These are phyloP conservation scores for Pipistrellus pygmaeus DNA, from an alignment of 2,797 vertebrate genomes.

Conservation along the genomic window DNA sequence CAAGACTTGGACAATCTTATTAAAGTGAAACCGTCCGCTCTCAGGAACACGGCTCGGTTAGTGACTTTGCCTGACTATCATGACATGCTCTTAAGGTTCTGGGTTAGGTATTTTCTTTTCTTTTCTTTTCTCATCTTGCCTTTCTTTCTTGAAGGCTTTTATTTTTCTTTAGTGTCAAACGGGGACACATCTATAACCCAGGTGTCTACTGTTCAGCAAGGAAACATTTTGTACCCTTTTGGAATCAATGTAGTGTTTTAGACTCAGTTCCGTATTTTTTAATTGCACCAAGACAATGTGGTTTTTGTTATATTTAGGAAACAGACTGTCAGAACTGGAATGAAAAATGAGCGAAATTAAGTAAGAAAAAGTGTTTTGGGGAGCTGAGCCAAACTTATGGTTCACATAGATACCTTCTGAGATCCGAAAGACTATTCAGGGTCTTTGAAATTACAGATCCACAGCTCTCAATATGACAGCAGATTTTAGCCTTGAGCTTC, in stretches of 20 bases:
- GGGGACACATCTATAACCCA: neutral
- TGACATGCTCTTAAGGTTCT: neutral
- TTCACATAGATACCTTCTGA: neutral
- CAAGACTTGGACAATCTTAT: slow-evolving; percentile 72
- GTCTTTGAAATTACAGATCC: neutral
- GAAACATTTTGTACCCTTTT: neutral
- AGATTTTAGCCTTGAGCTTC: slow-evolving; percentile 17
- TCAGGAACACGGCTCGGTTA: slow-evolving; percentile 77
- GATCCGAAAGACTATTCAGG: neutral
- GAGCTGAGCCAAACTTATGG: neutral
- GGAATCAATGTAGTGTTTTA: neutral
- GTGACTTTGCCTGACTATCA: slow-evolving; percentile 6
- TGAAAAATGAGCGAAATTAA: slow-evolving; percentile 35
- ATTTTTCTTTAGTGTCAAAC: slow-evolving; percentile 18
- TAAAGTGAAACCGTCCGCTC: slow-evolving; percentile 70
- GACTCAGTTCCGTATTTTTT: slow-evolving; percentile 14
- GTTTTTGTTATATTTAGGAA: neutral
- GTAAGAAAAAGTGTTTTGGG: neutral
- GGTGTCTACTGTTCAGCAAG: slow-evolving; percentile 18
- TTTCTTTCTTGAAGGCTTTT: neutral
- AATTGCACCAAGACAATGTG: neutral
- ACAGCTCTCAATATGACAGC: neutral
- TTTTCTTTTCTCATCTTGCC: neutral
- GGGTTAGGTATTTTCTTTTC: neutral
- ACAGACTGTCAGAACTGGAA: neutral